Base-by-base conservation (phyloP, 2,888 invertebrate genomes). In the Campoplex nolae region DNA sequence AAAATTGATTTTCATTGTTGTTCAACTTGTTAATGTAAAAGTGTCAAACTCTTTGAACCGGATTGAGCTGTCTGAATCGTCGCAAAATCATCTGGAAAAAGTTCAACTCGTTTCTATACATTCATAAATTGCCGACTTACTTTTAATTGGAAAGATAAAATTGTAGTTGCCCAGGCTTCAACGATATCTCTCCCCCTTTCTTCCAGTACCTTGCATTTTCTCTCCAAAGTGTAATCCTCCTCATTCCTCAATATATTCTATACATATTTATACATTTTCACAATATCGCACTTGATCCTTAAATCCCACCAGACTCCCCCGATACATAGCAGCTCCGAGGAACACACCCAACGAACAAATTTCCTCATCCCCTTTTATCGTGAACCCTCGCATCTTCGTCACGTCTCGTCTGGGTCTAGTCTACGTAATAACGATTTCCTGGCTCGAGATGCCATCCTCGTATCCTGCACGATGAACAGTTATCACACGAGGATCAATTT, bases 341-440 rank as follows among this genome's bases (percentile, higher is more conserved):
- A 62, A 62, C 32, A 32, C 16, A 32, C 16, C 28, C 51, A 65
- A 65, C 65, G 65, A 81, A 62, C 81, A 74, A 74, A 81, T 81
- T 67, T 81, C 65, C 65, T 35, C 65, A 54, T 51, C 42, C 58
- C 56, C 58, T 48, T 58, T 45, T 58, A 80, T 73, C 48, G 48
- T 23, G 28, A 23, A 45, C 28, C 51, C 74, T 56, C 68, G 38
- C 67, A 35, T 38, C 77, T 51, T 74, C 67, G 81, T 73, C 70
- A 70, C 38, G 51, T 74, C 74, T 74, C 74, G 74, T 74, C 38
- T 54, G 51, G 38, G 67, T 74, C 67, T 81, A 38, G 74, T 56
- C 67, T n/a, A 28, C 32, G 42, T 54, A 67, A 74, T 81, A 81
- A 81, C 73, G 74, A 74, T 81, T 81, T 81, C 48, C 74, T 68